phyloP scores from a whole-genome alignment of 1,140 invertebrate species.

The Hetaerina americana region DNA sequence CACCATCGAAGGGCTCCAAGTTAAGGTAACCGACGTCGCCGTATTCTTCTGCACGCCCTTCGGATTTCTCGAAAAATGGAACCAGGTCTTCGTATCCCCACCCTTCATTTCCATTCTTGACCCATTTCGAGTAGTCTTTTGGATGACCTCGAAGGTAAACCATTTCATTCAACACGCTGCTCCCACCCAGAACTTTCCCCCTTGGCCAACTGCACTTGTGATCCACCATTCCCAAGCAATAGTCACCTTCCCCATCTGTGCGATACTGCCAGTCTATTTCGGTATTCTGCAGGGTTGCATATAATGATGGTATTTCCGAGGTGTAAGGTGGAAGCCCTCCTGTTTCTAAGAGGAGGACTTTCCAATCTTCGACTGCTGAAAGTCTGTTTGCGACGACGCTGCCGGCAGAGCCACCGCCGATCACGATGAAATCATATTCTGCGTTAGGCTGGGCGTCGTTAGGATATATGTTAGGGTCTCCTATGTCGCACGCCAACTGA shows the following conservation, averaged over 20 bases:
- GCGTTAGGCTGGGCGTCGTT: too few relatives aligned
- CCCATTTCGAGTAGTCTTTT: constrained; percentile 42
- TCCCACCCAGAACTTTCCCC: constrained; percentile 14
- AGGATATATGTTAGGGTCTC: background rate
- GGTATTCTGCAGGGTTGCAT: constrained; percentile 59
- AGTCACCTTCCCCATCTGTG: constrained; percentile 61
- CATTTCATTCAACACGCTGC: constrained; percentile 39
- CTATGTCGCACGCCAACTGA: background rate
- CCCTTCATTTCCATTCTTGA: constrained; percentile 37
- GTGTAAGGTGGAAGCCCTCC: constrained; percentile 74
- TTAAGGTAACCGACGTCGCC: constrained; percentile 50
- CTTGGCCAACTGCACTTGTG: constrained; percentile 51
- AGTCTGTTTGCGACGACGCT: constrained; percentile 73
- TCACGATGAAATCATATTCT: constrained; percentile 61
- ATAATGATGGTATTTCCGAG: constrained; percentile 62
- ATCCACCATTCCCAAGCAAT: constrained; percentile 68
- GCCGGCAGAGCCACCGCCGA: constrained; percentile 77
- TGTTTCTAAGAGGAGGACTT: constrained; percentile 71
- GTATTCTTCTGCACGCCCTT: constrained; percentile 47
- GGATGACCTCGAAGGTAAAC: constrained; percentile 42
- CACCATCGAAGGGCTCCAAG: constrained; percentile 49
- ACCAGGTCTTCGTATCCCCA: constrained; percentile 67
- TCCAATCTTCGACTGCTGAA: constrained; percentile 62
- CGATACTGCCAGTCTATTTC: constrained; percentile 88
- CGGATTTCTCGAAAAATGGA: constrained; percentile 65